Evolutionary conservation across 2,797 vertebrate species (phyloP).

Genomic region (Gambelia wislizenii): DNA sequence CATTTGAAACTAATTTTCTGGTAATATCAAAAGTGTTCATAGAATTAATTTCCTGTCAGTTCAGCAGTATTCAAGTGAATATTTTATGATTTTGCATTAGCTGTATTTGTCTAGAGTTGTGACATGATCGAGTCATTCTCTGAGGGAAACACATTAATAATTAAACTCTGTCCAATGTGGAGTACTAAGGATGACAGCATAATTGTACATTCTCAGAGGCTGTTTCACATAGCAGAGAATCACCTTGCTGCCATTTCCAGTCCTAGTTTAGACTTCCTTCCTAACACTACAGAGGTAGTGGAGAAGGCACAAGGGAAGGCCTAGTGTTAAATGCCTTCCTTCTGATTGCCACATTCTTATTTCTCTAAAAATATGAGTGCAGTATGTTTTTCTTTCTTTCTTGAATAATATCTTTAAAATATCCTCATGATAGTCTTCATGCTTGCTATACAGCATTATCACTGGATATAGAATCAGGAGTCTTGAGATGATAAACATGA

Average conservation of each 20-base stretch:
- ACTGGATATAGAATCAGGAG: conserved; percentile 55
- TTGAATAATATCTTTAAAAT: conserved; percentile 59
- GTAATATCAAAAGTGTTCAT: conserved; percentile 88
- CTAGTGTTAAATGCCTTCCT: conserved; percentile 33
- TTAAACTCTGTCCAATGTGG: conserved; percentile 91
- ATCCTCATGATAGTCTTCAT: conserved; percentile 42
- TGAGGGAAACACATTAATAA: conserved; percentile 95
- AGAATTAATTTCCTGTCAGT: conserved; percentile 91
- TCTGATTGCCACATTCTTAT: conserved; percentile 6
- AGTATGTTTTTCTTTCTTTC: not conserved
- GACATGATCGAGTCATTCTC: conserved; percentile 92
- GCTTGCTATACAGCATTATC: conserved; percentile 62
- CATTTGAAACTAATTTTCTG: conserved; percentile 89
- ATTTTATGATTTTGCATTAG: conserved; percentile 96
- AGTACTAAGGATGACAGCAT: conserved; percentile 89
- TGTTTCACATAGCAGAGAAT: conserved; percentile 79
- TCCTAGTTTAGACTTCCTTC: conserved; percentile 81
- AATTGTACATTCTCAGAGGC: conserved; percentile 85
- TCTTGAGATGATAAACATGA: conserved; percentile 75
- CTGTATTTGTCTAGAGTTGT: conserved; percentile 95
- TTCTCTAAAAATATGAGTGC: conserved; percentile 3
- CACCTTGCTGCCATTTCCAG: conserved; percentile 83
- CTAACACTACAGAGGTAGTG: conserved; percentile 76
- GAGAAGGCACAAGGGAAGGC: conserved; percentile 48
- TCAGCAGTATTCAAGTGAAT: conserved; percentile 91